Base-by-base conservation (phyloP, 2,888 invertebrate species). In the Xestobium rufovillosum region DNA sequence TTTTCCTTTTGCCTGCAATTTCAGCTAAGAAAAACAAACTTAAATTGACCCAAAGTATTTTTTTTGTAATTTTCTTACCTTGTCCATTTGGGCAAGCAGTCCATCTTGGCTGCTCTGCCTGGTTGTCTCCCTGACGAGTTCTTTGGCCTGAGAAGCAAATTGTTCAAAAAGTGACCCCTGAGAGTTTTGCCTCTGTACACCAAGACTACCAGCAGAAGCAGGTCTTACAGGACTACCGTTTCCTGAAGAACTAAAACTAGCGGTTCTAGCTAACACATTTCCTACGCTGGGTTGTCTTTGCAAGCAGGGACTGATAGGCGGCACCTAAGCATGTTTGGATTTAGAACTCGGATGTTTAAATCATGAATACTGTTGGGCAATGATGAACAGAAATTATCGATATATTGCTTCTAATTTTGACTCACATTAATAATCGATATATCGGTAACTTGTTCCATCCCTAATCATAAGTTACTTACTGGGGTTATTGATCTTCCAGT, bases 51-150 rank as follows among this genome's bases (percentile, higher is more conserved):
- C 8, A 1, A 13, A 13, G 4, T n/a, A 14, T 31, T 2, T 15
- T 23, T n/a, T n/a, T n/a, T n/a, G n/a, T n/a, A n/a, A n/a, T n/a
- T n/a, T 38, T 29, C 45, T 44, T 67, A 89, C 87, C 79, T 90
- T 90, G 56, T 90, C 90, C 76, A 91, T 85, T 44, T 90, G 90
- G 2, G 89, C 87, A 4, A 90, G 68, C 3, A 89, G 58, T 14
- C 89, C 89, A 60, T 91, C 90, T 60, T 90, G 90, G 53, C 89
- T 89, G 60, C 85, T 84, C 61, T 90, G 90, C 2, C 89, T 70
- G 0, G 87, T 88, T 0, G 89, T 88, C 60, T 91, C 91, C 31
- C 83, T 72, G 2, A 91, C 89, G 38, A 91, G 66, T 52, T 90
- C 91, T 61, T 90, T 89, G 8, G 91, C 91, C 57, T 90, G 90